Base-by-base conservation (phyloP, 1,140 invertebrate genomes). In the Drosophila kepulauana region DNA sequence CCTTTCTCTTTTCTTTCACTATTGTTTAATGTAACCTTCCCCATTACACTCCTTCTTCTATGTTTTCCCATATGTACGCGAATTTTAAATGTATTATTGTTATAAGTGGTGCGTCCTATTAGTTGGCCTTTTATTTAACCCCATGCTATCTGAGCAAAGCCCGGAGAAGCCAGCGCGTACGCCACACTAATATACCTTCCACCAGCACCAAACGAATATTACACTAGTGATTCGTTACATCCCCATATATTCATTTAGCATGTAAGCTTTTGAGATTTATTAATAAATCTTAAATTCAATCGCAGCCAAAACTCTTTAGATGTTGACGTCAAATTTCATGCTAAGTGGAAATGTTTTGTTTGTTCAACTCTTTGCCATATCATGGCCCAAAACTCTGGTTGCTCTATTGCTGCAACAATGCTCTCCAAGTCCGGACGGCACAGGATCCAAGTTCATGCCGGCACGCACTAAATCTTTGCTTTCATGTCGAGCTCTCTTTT, bases 391-490 rank as follows among this genome's bases (percentile, higher is more conserved):
- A 75, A 71, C 45, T 65, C 25, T 68, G 61, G 63, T 51, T 62
- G 7, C 13, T 11, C n/a, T 52, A 16, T 16, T 57, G 80, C 48
- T 62, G 76, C 76, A 78, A 86, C 78, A 86, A 84, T 85, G 68
- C 68, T 56, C 15, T 41, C 15, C 25, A 57, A 61, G 86, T 68
- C 75, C 20, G 20, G 3, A 4, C 20, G 52, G 54, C 66, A 72
- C 63, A 82, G 79, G 78, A 65, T 65, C 72, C 82, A 82, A 86
- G 82, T 87, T 87, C 82, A 88, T 79, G 84, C 84, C 84, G 77
- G 68, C 84, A 87, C 82, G 84, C 82, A 87, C 84, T 87, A 87
- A 88, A 88, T 88, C 84, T 89, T 88, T 85, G 85, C 84, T 89
- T 87, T 87, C 84, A 89, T 87, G 77, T 87, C 65, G 78, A 59